phyloP scores from a whole-genome alignment of 2,797 vertebrate species.

The Lagodon rhomboides region DNA sequence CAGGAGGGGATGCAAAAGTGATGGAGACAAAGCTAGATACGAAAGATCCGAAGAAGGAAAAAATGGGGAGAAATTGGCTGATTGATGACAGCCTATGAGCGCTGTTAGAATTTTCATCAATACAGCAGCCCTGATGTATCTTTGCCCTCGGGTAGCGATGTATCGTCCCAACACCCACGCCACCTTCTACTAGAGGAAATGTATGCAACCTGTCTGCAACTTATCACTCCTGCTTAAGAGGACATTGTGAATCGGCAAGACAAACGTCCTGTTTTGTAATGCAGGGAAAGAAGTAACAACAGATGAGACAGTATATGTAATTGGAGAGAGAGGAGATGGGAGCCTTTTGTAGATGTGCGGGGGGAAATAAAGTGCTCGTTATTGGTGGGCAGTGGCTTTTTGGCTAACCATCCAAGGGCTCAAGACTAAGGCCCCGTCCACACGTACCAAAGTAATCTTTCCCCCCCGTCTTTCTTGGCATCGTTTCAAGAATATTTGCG shows the following conservation, averaged over 20 bases:
- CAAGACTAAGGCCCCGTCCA: too few species aligned
- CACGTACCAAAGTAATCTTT: too few species aligned
- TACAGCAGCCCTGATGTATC: constrained; percentile 13
- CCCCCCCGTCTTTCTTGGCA: too few species aligned
- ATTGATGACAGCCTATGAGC: constrained; percentile 13
- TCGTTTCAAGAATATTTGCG: too few species aligned
- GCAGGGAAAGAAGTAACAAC: constrained; percentile 16
- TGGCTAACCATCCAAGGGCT: constrained; percentile 7
- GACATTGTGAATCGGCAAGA: not conserved
- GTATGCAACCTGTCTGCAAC: constrained; percentile 22
- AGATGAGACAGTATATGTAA: constrained; percentile 22
- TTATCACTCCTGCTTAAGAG: constrained; percentile 16
- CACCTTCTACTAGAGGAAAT: constrained; percentile 10
- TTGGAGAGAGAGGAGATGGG: constrained; percentile 5
- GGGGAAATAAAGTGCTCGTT: not conserved
- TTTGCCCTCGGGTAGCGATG: constrained; percentile 16
- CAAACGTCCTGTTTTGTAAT: constrained; percentile 3
- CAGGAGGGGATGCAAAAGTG: not conserved
- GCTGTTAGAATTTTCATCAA: constrained; percentile 9
- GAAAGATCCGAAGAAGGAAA: not conserved
- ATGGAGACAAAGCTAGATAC: constrained; percentile 13
- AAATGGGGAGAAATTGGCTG: constrained; percentile 11
- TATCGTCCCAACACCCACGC: not conserved
- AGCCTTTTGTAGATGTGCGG: not conserved
- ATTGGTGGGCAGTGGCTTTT: constrained; percentile 3